Conservation (phyloP, 1,140 invertebrate genomes). For the Drosophila kikkawai region DNA sequence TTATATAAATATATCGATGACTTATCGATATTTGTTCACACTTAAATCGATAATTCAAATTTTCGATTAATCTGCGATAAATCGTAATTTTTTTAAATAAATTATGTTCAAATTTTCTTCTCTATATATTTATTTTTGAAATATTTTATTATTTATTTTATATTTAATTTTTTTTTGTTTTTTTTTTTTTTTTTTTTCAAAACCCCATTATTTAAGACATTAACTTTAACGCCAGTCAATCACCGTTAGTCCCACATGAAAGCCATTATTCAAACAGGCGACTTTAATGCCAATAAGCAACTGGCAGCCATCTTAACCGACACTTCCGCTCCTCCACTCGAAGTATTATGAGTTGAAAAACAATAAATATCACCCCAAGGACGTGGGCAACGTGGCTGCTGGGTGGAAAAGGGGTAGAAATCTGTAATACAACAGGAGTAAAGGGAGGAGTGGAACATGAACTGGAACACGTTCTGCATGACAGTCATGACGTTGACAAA, state of each 20-base stretch:
- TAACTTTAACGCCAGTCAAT: conserved; percentile 18
- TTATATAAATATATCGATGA: not conserved
- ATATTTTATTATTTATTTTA: not conserved
- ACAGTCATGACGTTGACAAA: conserved; percentile 67
- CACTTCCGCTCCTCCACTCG: conserved; percentile 37
- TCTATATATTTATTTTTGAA: too few relatives aligned
- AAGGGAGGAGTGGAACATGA: conserved; percentile 19
- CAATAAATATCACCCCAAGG: conserved; percentile 59
- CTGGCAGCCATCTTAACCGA: conserved; percentile 37
- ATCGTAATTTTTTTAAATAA: too few relatives aligned
- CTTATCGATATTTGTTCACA: too few relatives aligned
- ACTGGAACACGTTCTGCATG: conserved; percentile 56
- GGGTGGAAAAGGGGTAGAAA: conserved; percentile 19
- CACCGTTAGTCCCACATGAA: conserved; percentile 21
- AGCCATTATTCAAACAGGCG: conserved; percentile 49
- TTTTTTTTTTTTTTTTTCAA: not conserved
- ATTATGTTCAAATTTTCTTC: too few relatives aligned
- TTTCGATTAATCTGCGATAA: too few relatives aligned
- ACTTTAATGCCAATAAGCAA: conserved; percentile 58
- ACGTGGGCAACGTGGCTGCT: conserved; percentile 9
- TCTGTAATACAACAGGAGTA: conserved; percentile 50
- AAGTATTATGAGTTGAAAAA: conserved; percentile 59
- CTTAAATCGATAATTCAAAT: too few relatives aligned
- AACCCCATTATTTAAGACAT: not conserved
- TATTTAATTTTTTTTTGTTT: not conserved